Conservation (phyloP, 2,888 invertebrate species). For the Mythimna vitellina region DNA sequence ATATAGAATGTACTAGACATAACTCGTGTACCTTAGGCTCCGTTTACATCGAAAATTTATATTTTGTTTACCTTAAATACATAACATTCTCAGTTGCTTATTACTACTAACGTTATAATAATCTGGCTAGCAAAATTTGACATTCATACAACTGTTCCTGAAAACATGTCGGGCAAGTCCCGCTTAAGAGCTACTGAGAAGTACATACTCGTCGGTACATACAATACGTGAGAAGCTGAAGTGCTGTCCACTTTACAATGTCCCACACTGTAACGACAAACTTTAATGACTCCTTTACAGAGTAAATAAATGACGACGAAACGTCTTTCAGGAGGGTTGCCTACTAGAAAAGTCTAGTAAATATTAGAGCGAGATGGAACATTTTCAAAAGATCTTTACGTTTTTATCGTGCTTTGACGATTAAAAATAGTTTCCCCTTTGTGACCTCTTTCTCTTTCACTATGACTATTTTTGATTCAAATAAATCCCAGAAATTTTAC, state of each 20-base stretch:
- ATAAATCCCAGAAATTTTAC: no score
- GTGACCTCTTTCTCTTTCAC: no score
- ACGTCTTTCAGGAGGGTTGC: not conserved
- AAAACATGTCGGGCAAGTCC: no score
- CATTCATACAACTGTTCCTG: not conserved
- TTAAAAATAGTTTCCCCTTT: not conserved
- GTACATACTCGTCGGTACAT: not conserved
- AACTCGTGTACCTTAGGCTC: not conserved
- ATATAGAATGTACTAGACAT: not conserved
- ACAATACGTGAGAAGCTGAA: constrained; percentile 4
- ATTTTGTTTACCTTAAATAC: not conserved
- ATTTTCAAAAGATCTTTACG: not conserved
- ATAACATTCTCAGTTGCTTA: not conserved
- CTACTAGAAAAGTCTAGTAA: not conserved
- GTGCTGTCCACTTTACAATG: not conserved
- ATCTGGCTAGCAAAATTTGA: not conserved
- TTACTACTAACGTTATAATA: not conserved
- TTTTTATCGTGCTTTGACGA: not conserved
- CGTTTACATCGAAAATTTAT: not conserved
- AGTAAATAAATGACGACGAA: not conserved
- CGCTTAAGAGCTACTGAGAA: not conserved
- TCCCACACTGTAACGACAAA: not conserved
- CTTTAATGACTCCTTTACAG: constrained; percentile 30
- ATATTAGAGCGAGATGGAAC: not conserved
- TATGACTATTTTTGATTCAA: no score